Evolutionary conservation across 1,140 invertebrate genomes (phyloP).

Genomic region (Heliconius eleuchia): DNA sequence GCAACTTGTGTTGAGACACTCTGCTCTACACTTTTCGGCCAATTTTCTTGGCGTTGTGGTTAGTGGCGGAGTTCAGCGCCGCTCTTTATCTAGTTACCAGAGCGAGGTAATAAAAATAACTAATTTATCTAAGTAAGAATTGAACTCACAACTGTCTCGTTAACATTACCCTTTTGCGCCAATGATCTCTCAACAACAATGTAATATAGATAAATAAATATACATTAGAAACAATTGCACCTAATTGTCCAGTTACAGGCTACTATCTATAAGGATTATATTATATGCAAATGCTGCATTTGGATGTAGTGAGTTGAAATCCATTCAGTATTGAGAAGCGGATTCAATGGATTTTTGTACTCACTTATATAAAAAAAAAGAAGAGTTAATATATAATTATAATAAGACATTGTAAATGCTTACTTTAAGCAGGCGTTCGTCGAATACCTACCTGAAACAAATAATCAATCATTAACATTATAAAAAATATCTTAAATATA

Average conservation of each 20-base stretch:
- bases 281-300: not conserved
- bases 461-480: constrained; percentile 9
- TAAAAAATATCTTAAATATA: not conserved
- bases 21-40: no score
- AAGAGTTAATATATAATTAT: not conserved
- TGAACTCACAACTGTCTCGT: no score
- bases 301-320: not conserved
- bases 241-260: not conserved
- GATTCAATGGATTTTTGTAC: no score
- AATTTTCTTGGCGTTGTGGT: no score
- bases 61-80: no score
- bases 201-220: not conserved
- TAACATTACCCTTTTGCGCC: no score
- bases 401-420: constrained; percentile 1
- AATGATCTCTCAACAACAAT: not conserved
- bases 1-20: no score
- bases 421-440: constrained; percentile 12
- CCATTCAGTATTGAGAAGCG: not conserved
- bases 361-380: not conserved
- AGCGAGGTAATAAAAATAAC: no score
- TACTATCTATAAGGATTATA: not conserved
- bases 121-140: no score
- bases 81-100: no score
- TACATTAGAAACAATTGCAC: not conserved
- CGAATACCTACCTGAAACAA: constrained; percentile 15